These are phyloP conservation scores for Monochamus saltuarius DNA, from an alignment of 1,140 invertebrate species.

Conservation along the genomic window DNA sequence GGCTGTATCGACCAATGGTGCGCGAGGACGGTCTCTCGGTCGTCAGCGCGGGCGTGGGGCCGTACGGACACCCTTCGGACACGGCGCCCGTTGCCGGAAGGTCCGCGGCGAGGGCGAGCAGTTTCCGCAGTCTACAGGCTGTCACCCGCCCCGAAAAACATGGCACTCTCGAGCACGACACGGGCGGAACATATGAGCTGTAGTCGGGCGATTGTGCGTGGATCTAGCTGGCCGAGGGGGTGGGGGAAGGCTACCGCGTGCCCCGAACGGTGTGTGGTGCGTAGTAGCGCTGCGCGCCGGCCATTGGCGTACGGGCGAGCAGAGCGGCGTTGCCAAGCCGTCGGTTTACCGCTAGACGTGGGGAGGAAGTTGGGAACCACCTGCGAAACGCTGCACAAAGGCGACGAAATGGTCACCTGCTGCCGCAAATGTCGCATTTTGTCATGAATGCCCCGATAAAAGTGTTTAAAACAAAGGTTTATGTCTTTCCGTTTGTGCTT, in stretches of 20 bases:
- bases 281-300: slow-evolving; percentile 13
- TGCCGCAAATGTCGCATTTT: too few relatives aligned
- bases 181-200: neutral
- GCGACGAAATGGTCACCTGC: too few relatives aligned
- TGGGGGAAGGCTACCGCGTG: slow-evolving; percentile 19
- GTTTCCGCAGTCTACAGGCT: neutral
- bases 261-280: slow-evolving; percentile 21
- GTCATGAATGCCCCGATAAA: too few relatives aligned
- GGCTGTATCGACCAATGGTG: too few relatives aligned
- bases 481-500: too few relatives aligned
- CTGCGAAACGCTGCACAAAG: neutral
- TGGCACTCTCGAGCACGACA: neutral
- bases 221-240: neutral
- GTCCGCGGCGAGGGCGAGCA: neutral
- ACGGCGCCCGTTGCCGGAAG: neutral
- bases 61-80: too few relatives aligned
- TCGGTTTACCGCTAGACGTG: too few relatives aligned
- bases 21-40: too few relatives aligned
- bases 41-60: too few relatives aligned
- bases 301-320: neutral
- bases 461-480: too few relatives aligned
- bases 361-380: slow-evolving; percentile 9
- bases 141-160: neutral
- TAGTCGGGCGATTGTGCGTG: neutral
- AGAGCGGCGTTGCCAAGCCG: neutral